Percentiles rank a stretch among this genome's conserved stretches.
phyloP scores from a whole-genome alignment of 2,797 vertebrate species.

The Aphelocoma californica region DNA sequence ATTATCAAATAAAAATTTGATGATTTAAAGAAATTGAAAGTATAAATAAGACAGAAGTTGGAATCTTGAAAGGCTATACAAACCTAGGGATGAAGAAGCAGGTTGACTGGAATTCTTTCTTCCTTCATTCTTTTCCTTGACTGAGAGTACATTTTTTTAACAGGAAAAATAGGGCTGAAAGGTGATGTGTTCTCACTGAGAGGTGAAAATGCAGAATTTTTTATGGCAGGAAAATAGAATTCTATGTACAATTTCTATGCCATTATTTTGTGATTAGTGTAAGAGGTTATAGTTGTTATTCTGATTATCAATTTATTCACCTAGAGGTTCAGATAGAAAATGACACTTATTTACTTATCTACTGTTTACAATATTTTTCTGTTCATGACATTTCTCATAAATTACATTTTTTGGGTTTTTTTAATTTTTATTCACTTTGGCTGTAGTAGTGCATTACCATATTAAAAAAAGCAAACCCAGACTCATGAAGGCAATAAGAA shows the following conservation, averaged over 20 bases:
- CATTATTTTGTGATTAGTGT: background rate
- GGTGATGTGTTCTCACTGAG: background rate
- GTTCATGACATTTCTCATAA: background rate
- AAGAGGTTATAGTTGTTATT: background rate
- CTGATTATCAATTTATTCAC: background rate
- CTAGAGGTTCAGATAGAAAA: background rate
- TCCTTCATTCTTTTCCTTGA: background rate
- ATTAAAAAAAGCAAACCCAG: background rate
- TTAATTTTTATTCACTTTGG: background rate
- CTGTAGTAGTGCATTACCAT: background rate
- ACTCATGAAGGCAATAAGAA: background rate
- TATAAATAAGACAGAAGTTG: background rate
- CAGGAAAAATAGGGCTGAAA: background rate
- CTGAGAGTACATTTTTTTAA: background rate
- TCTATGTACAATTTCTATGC: background rate
- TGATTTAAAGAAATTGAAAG: background rate
- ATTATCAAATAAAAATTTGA: background rate
- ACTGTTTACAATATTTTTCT: background rate
- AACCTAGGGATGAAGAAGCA: background rate
- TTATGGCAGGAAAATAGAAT: background rate
- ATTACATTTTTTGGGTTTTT: background rate
- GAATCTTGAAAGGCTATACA: background rate
- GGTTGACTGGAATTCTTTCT: background rate
- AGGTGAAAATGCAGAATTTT: background rate
- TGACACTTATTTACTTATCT: background rate